Percentiles rank a stretch among this genome's conserved stretches.
These are phyloP conservation scores for Cecidostiba fungosa DNA, from an alignment of 2,888 invertebrate genomes.

Conservation along the genomic window DNA sequence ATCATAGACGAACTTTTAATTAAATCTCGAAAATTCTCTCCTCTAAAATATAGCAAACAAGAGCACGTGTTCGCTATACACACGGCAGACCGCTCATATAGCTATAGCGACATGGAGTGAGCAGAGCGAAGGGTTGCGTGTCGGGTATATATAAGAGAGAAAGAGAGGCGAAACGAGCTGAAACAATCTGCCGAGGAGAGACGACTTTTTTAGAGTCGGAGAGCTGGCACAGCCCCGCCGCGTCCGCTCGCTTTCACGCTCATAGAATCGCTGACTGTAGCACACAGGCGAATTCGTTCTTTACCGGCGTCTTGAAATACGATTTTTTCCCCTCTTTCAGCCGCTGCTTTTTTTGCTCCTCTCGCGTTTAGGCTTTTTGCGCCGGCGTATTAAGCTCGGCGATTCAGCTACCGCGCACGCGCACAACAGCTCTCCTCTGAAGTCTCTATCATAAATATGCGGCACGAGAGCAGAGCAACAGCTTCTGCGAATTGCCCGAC, in stretches of 20 bases:
- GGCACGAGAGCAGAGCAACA: background rate
- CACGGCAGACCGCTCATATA: background rate
- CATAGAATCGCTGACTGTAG: constrained; percentile 45
- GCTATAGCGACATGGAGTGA: constrained; percentile 13
- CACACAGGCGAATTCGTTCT: constrained; percentile 29
- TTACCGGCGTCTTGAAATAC: constrained; percentile 41
- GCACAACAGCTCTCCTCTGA: background rate
- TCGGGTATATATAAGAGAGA: constrained; percentile 10
- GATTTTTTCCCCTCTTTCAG: constrained; percentile 20
- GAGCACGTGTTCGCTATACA: background rate
- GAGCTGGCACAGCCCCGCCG: constrained; percentile 23
- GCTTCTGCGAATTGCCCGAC: background rate
- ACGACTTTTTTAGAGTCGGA: constrained; percentile 66
- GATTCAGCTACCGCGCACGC: constrained; percentile 52
- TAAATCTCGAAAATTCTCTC: background rate
- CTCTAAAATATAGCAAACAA: background rate
- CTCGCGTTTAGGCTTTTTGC: constrained; percentile 51
- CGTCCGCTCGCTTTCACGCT: constrained; percentile 71
- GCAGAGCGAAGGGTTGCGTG: constrained; percentile 39
- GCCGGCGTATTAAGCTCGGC: constrained; percentile 32
- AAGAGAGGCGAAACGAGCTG: constrained; percentile 39
- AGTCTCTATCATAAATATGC: constrained; percentile 56
- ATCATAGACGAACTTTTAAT: no score
- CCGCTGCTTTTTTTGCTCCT: constrained; percentile 27
- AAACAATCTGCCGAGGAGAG: constrained; percentile 63